phyloP scores from a whole-genome alignment of 2,797 vertebrate genomes.

The Pipistrellus pygmaeus region DNA sequence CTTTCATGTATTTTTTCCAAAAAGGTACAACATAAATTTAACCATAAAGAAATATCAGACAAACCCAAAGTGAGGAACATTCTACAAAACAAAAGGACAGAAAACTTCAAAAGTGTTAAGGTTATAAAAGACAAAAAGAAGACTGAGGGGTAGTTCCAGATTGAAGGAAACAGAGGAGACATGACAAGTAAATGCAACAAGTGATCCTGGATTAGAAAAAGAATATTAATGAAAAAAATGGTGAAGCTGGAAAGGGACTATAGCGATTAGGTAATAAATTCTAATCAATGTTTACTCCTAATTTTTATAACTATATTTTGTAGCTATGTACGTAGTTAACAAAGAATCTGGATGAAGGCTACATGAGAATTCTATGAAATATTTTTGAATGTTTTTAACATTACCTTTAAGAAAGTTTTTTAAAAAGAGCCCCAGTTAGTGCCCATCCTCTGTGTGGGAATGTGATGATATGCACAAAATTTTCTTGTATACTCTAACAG shows the following conservation, averaged over 20 bases:
- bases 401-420: constrained; percentile 34
- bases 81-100: neutral
- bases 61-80: neutral
- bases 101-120: constrained; percentile 33
- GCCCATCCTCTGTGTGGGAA: neutral
- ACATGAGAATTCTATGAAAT: constrained; percentile 33
- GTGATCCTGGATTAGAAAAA: constrained; percentile 18
- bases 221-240: neutral
- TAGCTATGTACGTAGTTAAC: neutral
- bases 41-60: constrained; percentile 26
- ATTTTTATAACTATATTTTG: constrained; percentile 21
- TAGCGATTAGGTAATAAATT: neutral
- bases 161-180: neutral
- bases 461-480: neutral
- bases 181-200: constrained; percentile 45
- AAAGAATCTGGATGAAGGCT: constrained; percentile 21
- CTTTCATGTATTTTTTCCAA: constrained; percentile 28
- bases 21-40: constrained; percentile 33
- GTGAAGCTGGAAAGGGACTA: constrained; percentile 8
- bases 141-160: neutral
- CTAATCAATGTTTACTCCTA: constrained; percentile 17
- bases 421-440: neutral
- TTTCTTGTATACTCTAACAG: neutral
- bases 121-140: constrained; percentile 8
- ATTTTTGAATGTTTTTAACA: neutral